phyloP scores from a whole-genome alignment of 2,888 invertebrate species.

The Drosophila picticornis region DNA sequence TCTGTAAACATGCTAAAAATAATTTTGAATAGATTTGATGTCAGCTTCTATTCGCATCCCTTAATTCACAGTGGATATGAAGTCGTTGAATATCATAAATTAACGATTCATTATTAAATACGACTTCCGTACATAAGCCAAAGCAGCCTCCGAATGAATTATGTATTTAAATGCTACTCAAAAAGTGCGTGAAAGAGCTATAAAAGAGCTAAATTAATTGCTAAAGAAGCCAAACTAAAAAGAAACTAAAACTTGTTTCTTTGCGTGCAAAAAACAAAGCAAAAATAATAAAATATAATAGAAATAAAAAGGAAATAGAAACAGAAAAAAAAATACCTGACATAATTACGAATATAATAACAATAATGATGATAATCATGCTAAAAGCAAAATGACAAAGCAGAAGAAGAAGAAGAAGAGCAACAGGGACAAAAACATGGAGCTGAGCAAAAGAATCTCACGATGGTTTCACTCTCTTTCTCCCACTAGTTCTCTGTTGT shows the following conservation, averaged over 20 bases:
- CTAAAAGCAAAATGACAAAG: conserved; percentile 2
- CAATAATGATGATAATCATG: conserved; percentile 31
- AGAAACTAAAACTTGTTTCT: conserved; percentile 36
- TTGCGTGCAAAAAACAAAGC: neutral
- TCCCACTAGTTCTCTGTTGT: neutral
- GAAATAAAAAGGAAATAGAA: conserved; percentile 5
- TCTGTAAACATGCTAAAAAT: neutral
- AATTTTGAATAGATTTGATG: neutral
- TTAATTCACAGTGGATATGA: neutral
- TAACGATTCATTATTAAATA: conserved; percentile 13
- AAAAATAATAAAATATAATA: neutral
- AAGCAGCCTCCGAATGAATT: neutral
- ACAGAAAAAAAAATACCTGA: conserved; percentile 25
- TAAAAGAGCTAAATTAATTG: neutral
- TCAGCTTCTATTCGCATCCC: neutral
- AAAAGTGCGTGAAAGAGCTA: conserved; percentile 8
- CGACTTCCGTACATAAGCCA: conserved; percentile 31
- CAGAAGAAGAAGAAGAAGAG: neutral
- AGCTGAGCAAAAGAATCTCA: conserved; percentile 14
- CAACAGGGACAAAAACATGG: neutral
- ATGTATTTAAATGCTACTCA: conserved; percentile 28
- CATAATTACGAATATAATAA: conserved; percentile 48
- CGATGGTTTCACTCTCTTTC: conserved; percentile 15
- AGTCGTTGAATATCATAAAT: conserved; percentile 20
- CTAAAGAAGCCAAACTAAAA: neutral